These are phyloP conservation scores for Scaptomyza polygonia DNA, from an alignment of 2,888 invertebrate genomes.

Conservation along the genomic window DNA sequence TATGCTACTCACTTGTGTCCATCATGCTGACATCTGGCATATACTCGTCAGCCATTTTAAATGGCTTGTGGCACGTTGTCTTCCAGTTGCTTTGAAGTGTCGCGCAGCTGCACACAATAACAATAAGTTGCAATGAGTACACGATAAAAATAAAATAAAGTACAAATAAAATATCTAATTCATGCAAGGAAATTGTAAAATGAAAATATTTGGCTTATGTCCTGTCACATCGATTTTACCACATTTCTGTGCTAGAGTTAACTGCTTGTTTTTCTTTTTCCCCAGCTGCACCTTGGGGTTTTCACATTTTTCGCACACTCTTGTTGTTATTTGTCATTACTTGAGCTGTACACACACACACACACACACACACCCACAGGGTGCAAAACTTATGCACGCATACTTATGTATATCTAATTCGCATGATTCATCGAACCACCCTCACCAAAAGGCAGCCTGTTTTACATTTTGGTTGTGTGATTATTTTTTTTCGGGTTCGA, in stretches of 20 bases:
- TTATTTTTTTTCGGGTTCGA: slow-evolving; percentile 9
- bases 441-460: slow-evolving; percentile 31
- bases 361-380: slow-evolving; percentile 20
- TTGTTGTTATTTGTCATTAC: slow-evolving; percentile 73
- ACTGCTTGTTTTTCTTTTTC: slow-evolving; percentile 14
- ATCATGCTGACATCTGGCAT: slow-evolving; percentile 82
- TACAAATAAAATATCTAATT: slow-evolving; percentile 4
- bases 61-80: slow-evolving; percentile 51
- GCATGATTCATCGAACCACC: slow-evolving; percentile 69
- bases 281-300: slow-evolving; percentile 21
- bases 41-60: slow-evolving; percentile 83
- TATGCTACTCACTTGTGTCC: slow-evolving; percentile 83
- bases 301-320: slow-evolving; percentile 43
- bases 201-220: background rate
- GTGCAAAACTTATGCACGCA: slow-evolving; percentile 23
- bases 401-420: slow-evolving; percentile 34
- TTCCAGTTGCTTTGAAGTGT: slow-evolving; percentile 34
- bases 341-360: slow-evolving; percentile 28
- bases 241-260: slow-evolving; percentile 33
- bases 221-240: slow-evolving; percentile 44
- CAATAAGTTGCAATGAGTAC: slow-evolving; percentile 49
- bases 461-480: slow-evolving; percentile 16
- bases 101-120: slow-evolving; percentile 57
- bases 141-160: background rate
- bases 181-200: background rate